These are phyloP conservation scores for Montipora efflorescens DNA, from an alignment of 64 coral and sea anemone genomes.

Conservation along the genomic window DNA sequence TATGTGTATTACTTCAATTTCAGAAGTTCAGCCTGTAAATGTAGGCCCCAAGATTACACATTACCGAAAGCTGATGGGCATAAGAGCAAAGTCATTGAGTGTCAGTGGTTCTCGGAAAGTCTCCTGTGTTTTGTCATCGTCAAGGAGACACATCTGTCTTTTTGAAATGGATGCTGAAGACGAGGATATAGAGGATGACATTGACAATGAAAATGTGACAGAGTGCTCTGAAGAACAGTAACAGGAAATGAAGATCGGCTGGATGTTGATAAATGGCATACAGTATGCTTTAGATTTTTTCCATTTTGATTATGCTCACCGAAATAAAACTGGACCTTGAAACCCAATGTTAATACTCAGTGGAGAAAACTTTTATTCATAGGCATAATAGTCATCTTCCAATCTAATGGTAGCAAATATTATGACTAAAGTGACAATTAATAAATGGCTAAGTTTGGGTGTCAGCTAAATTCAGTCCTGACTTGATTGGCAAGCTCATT, in stretches of 20 bases:
- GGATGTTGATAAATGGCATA: background rate
- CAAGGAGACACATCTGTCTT: slow-evolving; percentile 59
- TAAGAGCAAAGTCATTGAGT: slow-evolving; percentile 72
- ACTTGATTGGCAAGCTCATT: too few relatives aligned
- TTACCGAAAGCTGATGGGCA: slow-evolving; percentile 69
- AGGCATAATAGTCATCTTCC: too few relatives aligned
- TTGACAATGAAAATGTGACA: slow-evolving; percentile 40
- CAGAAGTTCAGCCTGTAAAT: slow-evolving; percentile 22
- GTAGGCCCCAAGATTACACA: slow-evolving; percentile 75
- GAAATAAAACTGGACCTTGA: too few relatives aligned
- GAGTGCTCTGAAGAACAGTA: slow-evolving; percentile 28
- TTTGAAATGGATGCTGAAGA: slow-evolving; percentile 98
- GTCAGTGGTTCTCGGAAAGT: slow-evolving; percentile 94
- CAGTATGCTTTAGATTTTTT: too few relatives aligned
- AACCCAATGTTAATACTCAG: too few relatives aligned
- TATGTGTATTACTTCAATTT: background rate
- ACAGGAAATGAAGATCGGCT: background rate
- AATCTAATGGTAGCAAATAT: too few relatives aligned
- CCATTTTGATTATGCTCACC: too few relatives aligned
- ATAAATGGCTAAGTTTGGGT: too few relatives aligned
- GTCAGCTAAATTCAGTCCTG: too few relatives aligned
- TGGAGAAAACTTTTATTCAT: too few relatives aligned
- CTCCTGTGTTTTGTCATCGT: slow-evolving; percentile 74
- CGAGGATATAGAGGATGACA: slow-evolving; percentile 81
- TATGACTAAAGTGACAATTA: too few relatives aligned